phyloP scores from a whole-genome alignment of 1,140 invertebrate genomes.

The Chelonus insularis region DNA sequence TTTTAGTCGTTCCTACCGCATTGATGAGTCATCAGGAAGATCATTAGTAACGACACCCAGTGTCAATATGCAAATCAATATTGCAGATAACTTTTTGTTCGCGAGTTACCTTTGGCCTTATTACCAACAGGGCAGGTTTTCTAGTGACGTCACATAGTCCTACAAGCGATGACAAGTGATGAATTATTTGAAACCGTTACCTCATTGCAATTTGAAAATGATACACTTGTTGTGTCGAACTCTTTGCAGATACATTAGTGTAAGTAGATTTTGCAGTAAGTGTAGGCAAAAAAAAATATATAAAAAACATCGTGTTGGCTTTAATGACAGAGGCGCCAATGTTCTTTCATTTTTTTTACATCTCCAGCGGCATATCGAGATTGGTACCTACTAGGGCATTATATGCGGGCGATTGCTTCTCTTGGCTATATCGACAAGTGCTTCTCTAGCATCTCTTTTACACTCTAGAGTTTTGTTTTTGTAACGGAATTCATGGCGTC shows the following conservation, averaged over 20 bases:
- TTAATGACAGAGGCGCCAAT: conserved; percentile 33
- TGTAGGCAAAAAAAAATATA: neutral
- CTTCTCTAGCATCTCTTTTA: neutral
- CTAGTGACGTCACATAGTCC: too few species aligned
- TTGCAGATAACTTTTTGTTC: too few species aligned
- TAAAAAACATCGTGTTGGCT: conserved; percentile 18
- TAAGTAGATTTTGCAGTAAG: neutral
- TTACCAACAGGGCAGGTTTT: too few species aligned
- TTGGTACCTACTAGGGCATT: conserved; percentile 19
- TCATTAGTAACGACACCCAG: too few species aligned
- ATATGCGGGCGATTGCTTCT: conserved; percentile 12
- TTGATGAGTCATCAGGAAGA: too few species aligned
- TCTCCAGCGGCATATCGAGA: conserved; percentile 16
- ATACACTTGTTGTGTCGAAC: conserved; percentile 8
- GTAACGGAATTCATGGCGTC: neutral
- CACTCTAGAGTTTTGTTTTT: neutral
- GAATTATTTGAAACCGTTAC: too few species aligned
- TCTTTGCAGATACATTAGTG: neutral
- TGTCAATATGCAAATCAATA: too few species aligned
- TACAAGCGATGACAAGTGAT: too few species aligned
- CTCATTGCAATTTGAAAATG: conserved; percentile 12
- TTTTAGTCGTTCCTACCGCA: too few species aligned
- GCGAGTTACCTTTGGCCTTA: too few species aligned
- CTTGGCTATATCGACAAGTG: conserved; percentile 9
- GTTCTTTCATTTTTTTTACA: conserved; percentile 22